Percentiles rank a stretch among this genome's conserved stretches.
These are phyloP conservation scores for Pelusios castaneus DNA, from an alignment of 2,113 vertebrate genomes.

Conservation along the genomic window DNA sequence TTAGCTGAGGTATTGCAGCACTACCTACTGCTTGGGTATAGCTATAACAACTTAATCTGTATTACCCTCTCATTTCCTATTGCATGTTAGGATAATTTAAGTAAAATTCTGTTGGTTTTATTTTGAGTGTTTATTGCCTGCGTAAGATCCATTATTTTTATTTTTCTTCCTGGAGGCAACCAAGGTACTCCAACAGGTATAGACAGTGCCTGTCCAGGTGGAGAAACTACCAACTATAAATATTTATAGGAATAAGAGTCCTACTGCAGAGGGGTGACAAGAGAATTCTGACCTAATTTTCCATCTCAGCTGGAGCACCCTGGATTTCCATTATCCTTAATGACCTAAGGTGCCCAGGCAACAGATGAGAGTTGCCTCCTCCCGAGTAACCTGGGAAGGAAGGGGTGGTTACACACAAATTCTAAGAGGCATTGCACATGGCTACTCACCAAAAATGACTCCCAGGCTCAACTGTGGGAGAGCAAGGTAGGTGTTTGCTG, in stretches of 20 bases:
- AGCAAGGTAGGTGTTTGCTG: not conserved
- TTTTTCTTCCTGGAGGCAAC: not conserved
- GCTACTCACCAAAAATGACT: rapidly evolving
- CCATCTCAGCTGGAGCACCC: not conserved
- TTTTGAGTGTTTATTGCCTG: not conserved
- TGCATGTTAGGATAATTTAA: not conserved
- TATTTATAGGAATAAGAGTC: not conserved
- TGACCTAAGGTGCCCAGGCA: not conserved
- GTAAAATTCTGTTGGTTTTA: not conserved
- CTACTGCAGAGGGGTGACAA: not conserved
- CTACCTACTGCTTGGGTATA: not conserved
- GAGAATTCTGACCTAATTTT: not conserved
- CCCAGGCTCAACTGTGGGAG: not conserved
- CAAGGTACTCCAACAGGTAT: not conserved
- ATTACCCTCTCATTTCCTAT: not conserved
- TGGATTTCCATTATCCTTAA: not conserved
- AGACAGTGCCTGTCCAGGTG: not conserved
- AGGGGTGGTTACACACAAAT: not conserved
- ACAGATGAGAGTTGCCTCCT: not conserved
- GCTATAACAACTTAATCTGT: not conserved
- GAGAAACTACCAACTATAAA: not conserved
- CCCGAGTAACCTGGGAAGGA: not conserved
- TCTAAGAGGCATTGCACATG: not conserved
- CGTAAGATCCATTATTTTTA: not conserved
- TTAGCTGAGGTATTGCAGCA: not conserved